Evolutionary conservation across 2,888 invertebrate genomes (phyloP).

Genomic region (Oeneis ivallda): DNA sequence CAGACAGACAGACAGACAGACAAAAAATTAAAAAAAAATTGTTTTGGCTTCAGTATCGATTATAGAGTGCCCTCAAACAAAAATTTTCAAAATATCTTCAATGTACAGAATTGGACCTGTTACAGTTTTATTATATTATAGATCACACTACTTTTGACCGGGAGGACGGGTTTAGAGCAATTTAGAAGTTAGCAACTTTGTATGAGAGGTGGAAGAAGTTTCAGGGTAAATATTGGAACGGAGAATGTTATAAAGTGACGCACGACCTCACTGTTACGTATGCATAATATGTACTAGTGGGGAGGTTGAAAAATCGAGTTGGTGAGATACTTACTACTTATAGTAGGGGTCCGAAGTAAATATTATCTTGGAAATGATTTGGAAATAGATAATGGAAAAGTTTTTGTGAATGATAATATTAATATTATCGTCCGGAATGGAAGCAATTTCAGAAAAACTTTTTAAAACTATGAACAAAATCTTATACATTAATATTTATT

Average conservation of each 20-base stretch:
- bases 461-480: no score
- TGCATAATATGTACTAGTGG: neutral
- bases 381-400: neutral
- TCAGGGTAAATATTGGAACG: constrained; percentile 16
- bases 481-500: no score
- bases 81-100: no score
- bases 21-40: no score
- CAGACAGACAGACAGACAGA: no score
- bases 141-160: constrained; percentile 29
- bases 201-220: constrained; percentile 20
- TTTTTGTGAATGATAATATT: neutral
- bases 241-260: constrained; percentile 11
- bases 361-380: neutral
- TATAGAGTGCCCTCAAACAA: no score
- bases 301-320: neutral
- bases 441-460: no score
- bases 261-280: constrained; percentile 1
- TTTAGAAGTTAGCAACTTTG: constrained; percentile 33
- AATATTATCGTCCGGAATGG: neutral
- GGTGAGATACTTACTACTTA: neutral
- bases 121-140: constrained; percentile 36
- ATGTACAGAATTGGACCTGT: no score
- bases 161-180: constrained; percentile 27
- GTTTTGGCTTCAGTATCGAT: no score
- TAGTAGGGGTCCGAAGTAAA: neutral